Base-by-base conservation (phyloP, 1,140 invertebrate species). In the Leptopilina clavipes region DNA sequence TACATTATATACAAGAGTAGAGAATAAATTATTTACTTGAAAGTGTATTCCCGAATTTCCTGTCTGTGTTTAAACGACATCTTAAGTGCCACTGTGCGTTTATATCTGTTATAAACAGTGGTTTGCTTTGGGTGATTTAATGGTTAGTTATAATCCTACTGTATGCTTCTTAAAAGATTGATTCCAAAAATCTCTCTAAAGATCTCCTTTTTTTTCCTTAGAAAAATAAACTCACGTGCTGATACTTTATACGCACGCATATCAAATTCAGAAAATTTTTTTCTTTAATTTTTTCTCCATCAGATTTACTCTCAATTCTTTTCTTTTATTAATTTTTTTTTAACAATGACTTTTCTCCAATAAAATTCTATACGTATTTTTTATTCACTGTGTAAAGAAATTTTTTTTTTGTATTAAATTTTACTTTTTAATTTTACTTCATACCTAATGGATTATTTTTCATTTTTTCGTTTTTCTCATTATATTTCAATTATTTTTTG, bases 31-130 rank as follows among this genome's bases (percentile, higher is more conserved):
- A 89, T 89, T 89, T 89, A 89, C 82, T 81, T 77, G 79, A 77
- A 77, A 83, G 83, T 84, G 83, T 89, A 87, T 88, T 88, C 88
- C 84, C 83, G 87, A 83, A 84, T 88, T 89, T 89, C 89, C 89
- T 90, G 89, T 84, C 84, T 87, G 79, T 88, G 88, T 89, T 88
- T 88, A 88, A 89, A 90, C 86, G 87, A 88, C 88, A 89, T 88
- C 85, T 86, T 89, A 89, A 89, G 88, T 89, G 86, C 85, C 84
- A 87, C 76, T 81, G 75, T 75, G 48, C 75, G 87, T 88, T 89
- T 88, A 89, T 80, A 37, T 75, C 72, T 73, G 75, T 73, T 80
- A 70, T 89, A 88, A 90, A 90, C 87, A 87, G 72, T 80, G 82
- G 82, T 85, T 40, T 73, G 59, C 80, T 77, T 31, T 75, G 70